A percentile compares a stretch with the other conserved stretches of the same genome.
Conservation (phyloP, 2,113 vertebrate genomes). For the Gallinago jamesoni region DNA sequence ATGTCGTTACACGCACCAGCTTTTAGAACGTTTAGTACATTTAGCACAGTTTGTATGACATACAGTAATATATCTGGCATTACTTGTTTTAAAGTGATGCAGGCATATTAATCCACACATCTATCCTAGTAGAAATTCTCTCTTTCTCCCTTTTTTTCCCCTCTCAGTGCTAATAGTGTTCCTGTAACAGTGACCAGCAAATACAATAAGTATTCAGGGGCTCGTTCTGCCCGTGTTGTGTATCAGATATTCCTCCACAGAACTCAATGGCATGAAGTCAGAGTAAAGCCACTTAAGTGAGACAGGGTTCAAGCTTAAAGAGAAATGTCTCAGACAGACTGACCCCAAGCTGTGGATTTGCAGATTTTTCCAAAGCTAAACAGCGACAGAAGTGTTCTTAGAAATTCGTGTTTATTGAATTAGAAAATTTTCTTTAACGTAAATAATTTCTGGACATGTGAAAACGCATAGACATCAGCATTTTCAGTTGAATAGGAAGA, state of each 20-base stretch:
- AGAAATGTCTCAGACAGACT: neutral
- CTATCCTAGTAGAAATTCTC: neutral
- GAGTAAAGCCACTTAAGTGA: neutral
- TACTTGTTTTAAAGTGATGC: slow-evolving; percentile 65
- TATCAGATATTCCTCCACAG: neutral
- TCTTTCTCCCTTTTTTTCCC: neutral
- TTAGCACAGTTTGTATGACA: neutral
- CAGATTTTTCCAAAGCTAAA: neutral
- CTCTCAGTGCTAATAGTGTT: neutral
- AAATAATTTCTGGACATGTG: neutral
- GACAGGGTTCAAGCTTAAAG: neutral
- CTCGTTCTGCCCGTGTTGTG: neutral
- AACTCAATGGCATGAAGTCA: neutral
- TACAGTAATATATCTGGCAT: neutral
- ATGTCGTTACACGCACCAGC: neutral
- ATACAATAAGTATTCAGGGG: neutral
- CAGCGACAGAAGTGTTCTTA: neutral
- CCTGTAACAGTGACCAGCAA: neutral
- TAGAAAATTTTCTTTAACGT: neutral
- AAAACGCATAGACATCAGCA: neutral
- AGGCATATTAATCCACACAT: neutral
- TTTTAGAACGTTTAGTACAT: neutral
- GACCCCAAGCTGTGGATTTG: neutral
- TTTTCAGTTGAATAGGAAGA: neutral
- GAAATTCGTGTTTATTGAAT: neutral